These are phyloP conservation scores for Pygoscelis adeliae DNA, from an alignment of 2,113 vertebrate species.

Conservation along the genomic window DNA sequence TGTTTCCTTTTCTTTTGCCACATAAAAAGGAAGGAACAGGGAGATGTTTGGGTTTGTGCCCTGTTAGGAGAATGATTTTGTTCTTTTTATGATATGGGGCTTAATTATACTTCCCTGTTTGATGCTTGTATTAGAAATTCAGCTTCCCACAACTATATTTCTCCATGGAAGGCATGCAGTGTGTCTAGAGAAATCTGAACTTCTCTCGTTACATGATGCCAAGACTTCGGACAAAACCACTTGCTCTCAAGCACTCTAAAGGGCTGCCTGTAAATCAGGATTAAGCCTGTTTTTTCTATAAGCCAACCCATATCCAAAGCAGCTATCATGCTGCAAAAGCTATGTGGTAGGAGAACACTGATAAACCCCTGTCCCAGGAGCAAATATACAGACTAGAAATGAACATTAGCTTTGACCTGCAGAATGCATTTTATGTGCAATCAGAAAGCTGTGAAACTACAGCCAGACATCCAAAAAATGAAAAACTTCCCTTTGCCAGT, in stretches of 20 bases:
- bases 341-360: neutral
- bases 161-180: neutral
- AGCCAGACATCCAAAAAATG: neutral
- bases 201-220: neutral
- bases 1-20: conserved; percentile 2
- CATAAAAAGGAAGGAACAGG: neutral
- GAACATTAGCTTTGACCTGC: neutral
- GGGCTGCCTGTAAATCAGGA: neutral
- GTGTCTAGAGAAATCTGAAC: neutral
- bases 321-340: neutral
- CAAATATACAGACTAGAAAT: neutral
- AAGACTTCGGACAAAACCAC: neutral
- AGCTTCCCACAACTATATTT: neutral
- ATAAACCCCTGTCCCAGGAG: neutral
- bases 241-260: neutral
- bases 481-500: neutral
- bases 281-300: neutral
- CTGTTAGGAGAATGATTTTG: neutral
- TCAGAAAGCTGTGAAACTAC: neutral
- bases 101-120: conserved; percentile 28
- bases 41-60: neutral
- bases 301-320: neutral
- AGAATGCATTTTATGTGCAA: neutral
- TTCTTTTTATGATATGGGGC: neutral
- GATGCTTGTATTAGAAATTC: neutral